Evolutionary conservation across 2,797 vertebrate genomes (phyloP), one percentile per base, ranked within the genome.

Genomic region (Vireo griseus): DNA sequence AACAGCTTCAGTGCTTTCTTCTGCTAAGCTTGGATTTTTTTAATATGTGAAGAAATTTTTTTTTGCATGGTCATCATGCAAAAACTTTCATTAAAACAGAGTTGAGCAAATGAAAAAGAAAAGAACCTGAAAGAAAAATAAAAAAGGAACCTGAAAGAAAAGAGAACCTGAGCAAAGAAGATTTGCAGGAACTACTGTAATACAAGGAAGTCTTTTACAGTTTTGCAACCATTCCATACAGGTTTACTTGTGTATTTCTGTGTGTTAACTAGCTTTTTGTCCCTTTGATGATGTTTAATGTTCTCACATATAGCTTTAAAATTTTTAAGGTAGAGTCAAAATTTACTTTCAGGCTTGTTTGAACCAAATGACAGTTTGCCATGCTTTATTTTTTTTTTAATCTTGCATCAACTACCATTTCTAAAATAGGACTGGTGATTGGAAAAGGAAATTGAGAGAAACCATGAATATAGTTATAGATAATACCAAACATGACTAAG

Each of bases 211-310:
- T 26, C 44, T 58, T 76, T 68, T 48, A 62, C 10, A 52, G 6
- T 57, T 85, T 78, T 76, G 5, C 7, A 69, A 8, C 11, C 3
- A 11, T 18, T 14, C 9, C 39, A 7, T 28, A 4, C 11, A 55
- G 4, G 9, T 31, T 10, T 35, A 44, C 1, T 12, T 29, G 13
- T 24, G 1, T 44, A 58, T 9, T 62, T 61, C 9, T 67, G 0
- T 50, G 5, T 55, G 9, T 47, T 80, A 35, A 39, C 33, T 40
- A 45, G 11, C 48, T 58, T 59, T 75, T 78, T 42, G 37, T 25
- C 7, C 8, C 9, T 35, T 51, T 62, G 16, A n/a, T 59, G 9
- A 26, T 40, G 10, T 24, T 72, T 24, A 17, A 2, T 40, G 3
- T 39, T 57, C 47, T 76, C 31, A 31, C 4, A 19, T 6, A 24